Evolutionary conservation across 1,140 invertebrate genomes (phyloP), one percentile per base, ranked within the genome.

Genomic region (Cyclargus thomasi): DNA sequence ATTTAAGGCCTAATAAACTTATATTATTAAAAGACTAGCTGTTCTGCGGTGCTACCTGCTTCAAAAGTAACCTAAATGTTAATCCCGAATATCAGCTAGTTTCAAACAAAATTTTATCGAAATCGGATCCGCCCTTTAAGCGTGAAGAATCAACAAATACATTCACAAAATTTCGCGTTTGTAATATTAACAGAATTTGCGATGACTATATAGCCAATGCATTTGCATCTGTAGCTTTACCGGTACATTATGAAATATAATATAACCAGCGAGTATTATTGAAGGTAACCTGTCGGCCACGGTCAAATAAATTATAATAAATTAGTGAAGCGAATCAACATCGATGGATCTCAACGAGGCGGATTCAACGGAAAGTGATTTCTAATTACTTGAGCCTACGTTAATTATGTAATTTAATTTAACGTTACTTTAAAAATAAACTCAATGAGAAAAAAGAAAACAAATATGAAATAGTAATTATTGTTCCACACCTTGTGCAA

Each of bases 291-390:
- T n/a, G 53, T 2, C 53, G n/a, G 53, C 53, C 53, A 55, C 53
- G 53, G 53, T 17, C 53, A 18, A 55, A 55, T 55, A 55, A 55
- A 55, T 55, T 55, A 55, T 55, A 55, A 17, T 55, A 55, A 55
- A 17, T 55, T n/a, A 55, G 47, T n/a, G 14, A 53, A 18, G 16
- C 18, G 53, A 55, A 55, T 55, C 18, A 18, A 55, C n/a, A 55
- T 17, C 53, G 18, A 55, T 16, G 10, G 18, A 17, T 55, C 53
- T 18, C n/a, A 17, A 7, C n/a, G n/a, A 53, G n/a, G n/a, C 14
- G 14, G 47, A 16, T 1, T 53, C 1, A n/a, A 16, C n/a, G n/a
- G n/a, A 17, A 16, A 17, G 14, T n/a, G n/a, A 53, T 16, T 17
- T 14, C n/a, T 53, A 53, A 53, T 53, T 53, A 17, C 2, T 53